A percentile compares a stretch with the other conserved stretches of the same genome.
Evolutionary conservation across 2,888 invertebrate species (phyloP).

Genomic region (Eupsilia transversa): DNA sequence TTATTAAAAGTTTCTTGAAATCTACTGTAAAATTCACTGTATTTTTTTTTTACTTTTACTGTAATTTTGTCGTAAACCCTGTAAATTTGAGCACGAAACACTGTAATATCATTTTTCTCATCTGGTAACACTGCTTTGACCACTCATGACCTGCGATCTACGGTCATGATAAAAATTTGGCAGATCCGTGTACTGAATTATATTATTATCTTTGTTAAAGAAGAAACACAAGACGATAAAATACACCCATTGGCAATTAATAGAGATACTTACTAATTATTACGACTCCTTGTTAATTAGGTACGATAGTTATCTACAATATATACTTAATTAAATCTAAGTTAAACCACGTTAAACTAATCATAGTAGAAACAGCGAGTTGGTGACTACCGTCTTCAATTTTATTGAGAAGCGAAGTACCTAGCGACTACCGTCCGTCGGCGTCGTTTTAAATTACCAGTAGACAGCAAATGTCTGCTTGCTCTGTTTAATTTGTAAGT

Average conservation of each 20-base stretch:
- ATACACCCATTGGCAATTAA: background rate
- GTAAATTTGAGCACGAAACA: too few species aligned
- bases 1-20: too few species aligned
- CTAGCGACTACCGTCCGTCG: too few species aligned
- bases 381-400: background rate
- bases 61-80: too few species aligned
- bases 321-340: background rate
- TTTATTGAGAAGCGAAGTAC: background rate
- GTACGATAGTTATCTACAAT: background rate
- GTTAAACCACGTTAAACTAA: background rate
- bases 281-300: background rate
- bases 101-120: too few species aligned
- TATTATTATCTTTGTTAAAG: too few species aligned
- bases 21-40: too few species aligned
- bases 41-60: too few species aligned
- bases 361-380: too few species aligned
- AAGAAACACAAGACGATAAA: too few species aligned
- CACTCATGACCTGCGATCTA: constrained; percentile 17
- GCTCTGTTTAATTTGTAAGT: too few species aligned
- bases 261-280: background rate
- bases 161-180: constrained; percentile 2
- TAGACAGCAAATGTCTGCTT: background rate
- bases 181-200: background rate
- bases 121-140: too few species aligned
- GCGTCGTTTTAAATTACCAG: background rate